Evolutionary conservation across 2,113 vertebrate species (phyloP).

Genomic region (Athene noctua): DNA sequence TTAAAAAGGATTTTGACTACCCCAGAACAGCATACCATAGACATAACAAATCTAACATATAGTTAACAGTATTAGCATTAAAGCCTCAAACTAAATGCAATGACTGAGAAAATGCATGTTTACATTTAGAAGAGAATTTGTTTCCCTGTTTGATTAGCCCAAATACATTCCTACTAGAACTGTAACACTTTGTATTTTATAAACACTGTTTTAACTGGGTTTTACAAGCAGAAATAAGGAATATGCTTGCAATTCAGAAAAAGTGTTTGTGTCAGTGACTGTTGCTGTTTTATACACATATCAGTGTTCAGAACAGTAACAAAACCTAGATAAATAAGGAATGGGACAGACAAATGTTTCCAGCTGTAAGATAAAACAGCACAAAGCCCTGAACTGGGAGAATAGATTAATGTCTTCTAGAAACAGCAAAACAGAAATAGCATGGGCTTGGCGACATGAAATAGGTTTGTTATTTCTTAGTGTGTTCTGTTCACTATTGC

Average conservation of each 20-base stretch:
- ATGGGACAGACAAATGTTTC: background rate
- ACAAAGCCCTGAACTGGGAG: background rate
- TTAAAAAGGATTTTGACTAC: background rate
- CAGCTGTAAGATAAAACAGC: conserved; percentile 3
- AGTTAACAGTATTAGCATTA: background rate
- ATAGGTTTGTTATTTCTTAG: background rate
- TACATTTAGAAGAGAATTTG: background rate
- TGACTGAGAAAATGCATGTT: background rate
- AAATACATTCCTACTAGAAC: background rate
- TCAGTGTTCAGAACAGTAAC: background rate
- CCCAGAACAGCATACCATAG: background rate
- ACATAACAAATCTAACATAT: background rate
- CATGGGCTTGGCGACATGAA: background rate
- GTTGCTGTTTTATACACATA: background rate
- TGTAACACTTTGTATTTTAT: background rate
- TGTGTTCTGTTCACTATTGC: background rate
- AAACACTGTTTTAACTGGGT: background rate
- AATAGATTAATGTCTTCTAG: background rate
- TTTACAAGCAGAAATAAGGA: conserved; percentile 5
- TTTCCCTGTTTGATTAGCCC: background rate
- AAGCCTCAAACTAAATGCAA: background rate
- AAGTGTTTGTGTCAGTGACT: background rate
- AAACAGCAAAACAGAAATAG: background rate
- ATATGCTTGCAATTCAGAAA: background rate
- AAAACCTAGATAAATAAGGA: background rate